phyloP scores from a whole-genome alignment of 2,888 invertebrate species.

The Carpatolechia fugitivella region DNA sequence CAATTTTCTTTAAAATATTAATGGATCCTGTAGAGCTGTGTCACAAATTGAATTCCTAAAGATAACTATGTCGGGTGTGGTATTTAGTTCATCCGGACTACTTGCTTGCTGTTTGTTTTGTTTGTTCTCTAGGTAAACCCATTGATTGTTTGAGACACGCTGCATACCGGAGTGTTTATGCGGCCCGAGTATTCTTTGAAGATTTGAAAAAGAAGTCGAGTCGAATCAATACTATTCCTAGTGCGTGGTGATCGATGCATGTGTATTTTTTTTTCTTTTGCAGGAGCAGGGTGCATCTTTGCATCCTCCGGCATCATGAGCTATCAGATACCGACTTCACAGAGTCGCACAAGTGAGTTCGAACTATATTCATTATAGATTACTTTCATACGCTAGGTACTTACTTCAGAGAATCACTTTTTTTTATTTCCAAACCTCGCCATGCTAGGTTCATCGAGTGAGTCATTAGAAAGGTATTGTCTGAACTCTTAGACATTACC shows the following conservation, averaged over 20 bases:
- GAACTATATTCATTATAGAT: not conserved
- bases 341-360: constrained; percentile 90
- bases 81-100: constrained; percentile 61
- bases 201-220: not conserved
- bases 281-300: constrained; percentile 81
- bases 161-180: constrained; percentile 38
- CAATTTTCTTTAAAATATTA: not conserved
- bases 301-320: constrained; percentile 88
- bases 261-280: constrained; percentile 42
- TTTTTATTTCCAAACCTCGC: not conserved
- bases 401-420: not conserved
- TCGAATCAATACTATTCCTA: constrained; percentile 44
- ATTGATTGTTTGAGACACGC: constrained; percentile 38
- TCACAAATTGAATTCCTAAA: not conserved
- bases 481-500: not conserved
- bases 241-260: constrained; percentile 42
- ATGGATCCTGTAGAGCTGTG: not conserved
- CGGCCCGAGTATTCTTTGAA: constrained; percentile 26
- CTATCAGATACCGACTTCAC: constrained; percentile 89
- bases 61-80: constrained; percentile 52
- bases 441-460: constrained; percentile 29
- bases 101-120: constrained; percentile 66
- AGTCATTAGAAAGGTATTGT: constrained; percentile 47
- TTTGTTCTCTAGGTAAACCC: constrained; percentile 42
- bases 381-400: not conserved